phyloP scores from a whole-genome alignment of 2,888 invertebrate species.

The Leucophenga maculata region DNA sequence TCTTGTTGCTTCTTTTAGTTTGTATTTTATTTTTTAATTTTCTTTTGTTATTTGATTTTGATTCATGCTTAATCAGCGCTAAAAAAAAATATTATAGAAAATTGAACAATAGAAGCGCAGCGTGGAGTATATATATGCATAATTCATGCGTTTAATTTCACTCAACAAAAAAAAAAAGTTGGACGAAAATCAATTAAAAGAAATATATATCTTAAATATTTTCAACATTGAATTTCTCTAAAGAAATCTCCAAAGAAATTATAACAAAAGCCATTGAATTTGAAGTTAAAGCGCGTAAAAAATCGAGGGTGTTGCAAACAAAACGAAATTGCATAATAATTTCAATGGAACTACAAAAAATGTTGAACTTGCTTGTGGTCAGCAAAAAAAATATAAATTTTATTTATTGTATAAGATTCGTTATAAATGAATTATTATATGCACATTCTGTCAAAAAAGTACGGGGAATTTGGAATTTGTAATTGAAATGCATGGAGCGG shows the following conservation, averaged over 20 bases:
- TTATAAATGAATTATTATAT: no score
- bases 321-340: not conserved
- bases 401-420: not conserved
- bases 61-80: constrained; percentile 65
- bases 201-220: not conserved
- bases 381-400: no score
- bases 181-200: constrained; percentile 13
- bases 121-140: not conserved
- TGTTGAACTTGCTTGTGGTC: not conserved
- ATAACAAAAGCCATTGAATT: not conserved
- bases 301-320: not conserved
- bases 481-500: no score
- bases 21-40: constrained; percentile 37
- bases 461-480: no score
- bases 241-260: not conserved
- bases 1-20: not conserved
- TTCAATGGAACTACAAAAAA: not conserved
- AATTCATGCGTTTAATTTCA: constrained; percentile 21
- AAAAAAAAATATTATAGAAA: constrained; percentile 34
- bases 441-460: no score
- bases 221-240: not conserved
- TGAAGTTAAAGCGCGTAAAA: not conserved
- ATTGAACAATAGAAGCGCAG: not conserved
- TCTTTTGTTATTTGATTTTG: constrained; percentile 39
- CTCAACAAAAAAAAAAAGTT: constrained; percentile 8